These are phyloP conservation scores for Lineus longissimus DNA, from an alignment of 1,140 invertebrate genomes.

Conservation along the genomic window DNA sequence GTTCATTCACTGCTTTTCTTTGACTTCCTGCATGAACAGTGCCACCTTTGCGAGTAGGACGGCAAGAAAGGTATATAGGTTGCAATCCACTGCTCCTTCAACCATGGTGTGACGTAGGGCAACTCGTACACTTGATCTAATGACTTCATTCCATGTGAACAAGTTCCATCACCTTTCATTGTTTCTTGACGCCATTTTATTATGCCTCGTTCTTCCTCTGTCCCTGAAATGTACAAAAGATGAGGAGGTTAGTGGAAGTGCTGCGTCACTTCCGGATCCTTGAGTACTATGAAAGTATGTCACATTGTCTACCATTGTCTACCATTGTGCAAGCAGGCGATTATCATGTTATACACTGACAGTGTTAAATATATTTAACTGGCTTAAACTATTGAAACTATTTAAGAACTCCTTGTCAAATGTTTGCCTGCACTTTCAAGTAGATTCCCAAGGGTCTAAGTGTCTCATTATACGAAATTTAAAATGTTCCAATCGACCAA, in stretches of 20 bases:
- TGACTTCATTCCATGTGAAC: neutral
- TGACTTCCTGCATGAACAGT: constrained; percentile 1
- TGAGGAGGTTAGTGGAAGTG: constrained; percentile 10
- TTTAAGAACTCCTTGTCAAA: too few relatives aligned
- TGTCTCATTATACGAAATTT: too few relatives aligned
- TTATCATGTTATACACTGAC: too few relatives aligned
- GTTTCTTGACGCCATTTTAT: constrained; percentile 29
- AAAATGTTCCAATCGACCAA: too few relatives aligned
- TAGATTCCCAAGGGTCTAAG: too few relatives aligned
- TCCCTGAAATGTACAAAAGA: constrained; percentile 20
- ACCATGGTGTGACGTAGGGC: constrained; percentile 25
- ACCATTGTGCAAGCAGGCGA: too few relatives aligned
- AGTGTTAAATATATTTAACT: too few relatives aligned
- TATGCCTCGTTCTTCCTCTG: constrained; percentile 34
- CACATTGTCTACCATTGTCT: too few relatives aligned
- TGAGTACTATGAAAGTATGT: neutral
- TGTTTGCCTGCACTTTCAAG: too few relatives aligned
- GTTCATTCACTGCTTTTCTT: neutral
- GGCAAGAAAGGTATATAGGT: constrained; percentile 35
- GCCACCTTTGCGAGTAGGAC: constrained; percentile 23
- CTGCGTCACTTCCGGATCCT: constrained; percentile 7
- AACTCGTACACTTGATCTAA: constrained; percentile 25
- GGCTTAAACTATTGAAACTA: too few relatives aligned
- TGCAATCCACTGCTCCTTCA: constrained; percentile 21
- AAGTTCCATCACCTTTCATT: neutral